Evolutionary conservation across 1,140 invertebrate genomes (phyloP).

Genomic region (Caerostris extrusa): DNA sequence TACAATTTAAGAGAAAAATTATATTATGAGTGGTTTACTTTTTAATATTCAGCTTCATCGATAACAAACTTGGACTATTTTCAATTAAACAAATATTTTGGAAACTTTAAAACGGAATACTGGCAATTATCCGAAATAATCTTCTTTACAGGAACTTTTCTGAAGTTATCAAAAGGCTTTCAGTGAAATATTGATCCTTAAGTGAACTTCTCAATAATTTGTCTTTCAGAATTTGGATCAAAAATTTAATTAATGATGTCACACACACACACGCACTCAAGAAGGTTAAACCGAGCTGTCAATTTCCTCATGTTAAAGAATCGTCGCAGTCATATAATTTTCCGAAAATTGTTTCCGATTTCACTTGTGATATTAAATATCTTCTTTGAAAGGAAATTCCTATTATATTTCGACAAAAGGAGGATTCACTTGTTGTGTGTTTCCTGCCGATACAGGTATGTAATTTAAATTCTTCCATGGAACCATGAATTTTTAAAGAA

Average conservation of each 20-base stretch:
- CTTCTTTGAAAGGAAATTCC: not conserved
- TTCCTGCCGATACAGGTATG: not conserved
- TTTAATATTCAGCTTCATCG: no score
- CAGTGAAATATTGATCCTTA: conserved; percentile 15
- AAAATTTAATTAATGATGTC: conserved; percentile 75
- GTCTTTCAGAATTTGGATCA: conserved; percentile 16
- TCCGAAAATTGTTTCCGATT: not conserved
- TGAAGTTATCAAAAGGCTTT: not conserved
- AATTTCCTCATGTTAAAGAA: conserved; percentile 9
- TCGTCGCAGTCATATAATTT: not conserved
- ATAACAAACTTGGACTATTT: no score
- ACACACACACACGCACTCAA: conserved; percentile 44
- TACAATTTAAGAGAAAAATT: no score
- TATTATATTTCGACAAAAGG: not conserved
- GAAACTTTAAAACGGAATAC: not conserved
- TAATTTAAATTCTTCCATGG: no score
- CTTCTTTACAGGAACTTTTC: not conserved
- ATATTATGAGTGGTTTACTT: no score
- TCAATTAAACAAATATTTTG: not conserved
- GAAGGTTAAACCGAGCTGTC: conserved; percentile 50
- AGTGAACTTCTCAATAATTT: conserved; percentile 37
- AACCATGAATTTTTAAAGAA: no score
- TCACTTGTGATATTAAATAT: not conserved
- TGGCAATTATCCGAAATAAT: not conserved
- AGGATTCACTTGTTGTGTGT: not conserved